A percentile compares a stretch with the other conserved stretches of the same genome.
These are phyloP conservation scores for Drepana falcataria DNA, from an alignment of 2,888 invertebrate genomes.

Conservation along the genomic window DNA sequence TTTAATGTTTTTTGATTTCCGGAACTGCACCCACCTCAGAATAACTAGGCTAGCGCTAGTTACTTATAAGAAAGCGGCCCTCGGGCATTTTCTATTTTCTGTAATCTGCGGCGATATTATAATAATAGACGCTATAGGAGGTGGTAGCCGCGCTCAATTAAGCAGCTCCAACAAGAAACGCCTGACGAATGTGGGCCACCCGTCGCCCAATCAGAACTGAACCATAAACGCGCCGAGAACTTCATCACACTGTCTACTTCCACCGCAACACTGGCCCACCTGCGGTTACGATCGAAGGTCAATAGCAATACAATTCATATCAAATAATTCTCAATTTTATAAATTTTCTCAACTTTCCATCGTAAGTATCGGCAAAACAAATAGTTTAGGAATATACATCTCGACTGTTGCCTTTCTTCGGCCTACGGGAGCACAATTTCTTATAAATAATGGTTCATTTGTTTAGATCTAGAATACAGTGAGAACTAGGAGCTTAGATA, in stretches of 20 bases:
- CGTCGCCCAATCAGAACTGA: constrained; percentile 41
- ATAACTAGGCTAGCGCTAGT: constrained; percentile 45
- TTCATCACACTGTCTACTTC: constrained; percentile 7
- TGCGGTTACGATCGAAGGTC: neutral
- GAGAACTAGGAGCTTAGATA: too few species aligned
- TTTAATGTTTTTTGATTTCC: constrained; percentile 27
- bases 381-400: too few species aligned
- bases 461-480: too few species aligned
- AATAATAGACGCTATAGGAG: constrained; percentile 54
- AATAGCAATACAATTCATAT: neutral
- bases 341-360: neutral
- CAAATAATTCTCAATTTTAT: neutral
- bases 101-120: constrained; percentile 65
- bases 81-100: constrained; percentile 70
- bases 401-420: too few species aligned
- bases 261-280: constrained; percentile 3
- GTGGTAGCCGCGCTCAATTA: constrained; percentile 60
- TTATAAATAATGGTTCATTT: too few species aligned
- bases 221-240: constrained; percentile 17
- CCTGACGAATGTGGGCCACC: constrained; percentile 37
- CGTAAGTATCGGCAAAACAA: neutral
- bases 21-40: constrained; percentile 43
- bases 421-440: too few species aligned
- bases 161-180: constrained; percentile 39
- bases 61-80: constrained; percentile 64